Evolutionary conservation across 2,113 vertebrate genomes (phyloP).

Genomic region (Oceanodroma tethys): DNA sequence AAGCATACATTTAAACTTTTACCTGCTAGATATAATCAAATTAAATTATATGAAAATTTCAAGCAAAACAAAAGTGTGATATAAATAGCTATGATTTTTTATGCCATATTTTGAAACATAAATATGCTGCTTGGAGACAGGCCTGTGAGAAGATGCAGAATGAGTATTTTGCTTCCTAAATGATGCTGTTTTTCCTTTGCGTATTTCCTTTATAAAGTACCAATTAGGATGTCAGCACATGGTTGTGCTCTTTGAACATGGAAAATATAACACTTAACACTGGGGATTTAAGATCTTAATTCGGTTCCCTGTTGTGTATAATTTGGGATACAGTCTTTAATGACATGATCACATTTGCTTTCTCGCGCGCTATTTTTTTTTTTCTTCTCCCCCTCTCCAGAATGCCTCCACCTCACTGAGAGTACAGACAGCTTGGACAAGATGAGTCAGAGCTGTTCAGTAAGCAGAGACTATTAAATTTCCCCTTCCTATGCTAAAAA

Average conservation of each 20-base stretch:
- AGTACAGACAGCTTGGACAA: constrained; percentile 24
- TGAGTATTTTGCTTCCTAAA: not conserved
- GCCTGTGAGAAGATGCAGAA: not conserved
- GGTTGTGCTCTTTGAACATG: not conserved
- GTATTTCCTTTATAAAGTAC: not conserved
- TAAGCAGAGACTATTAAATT: constrained; percentile 12
- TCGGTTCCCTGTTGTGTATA: not conserved
- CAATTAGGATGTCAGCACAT: not conserved
- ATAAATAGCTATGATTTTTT: not conserved
- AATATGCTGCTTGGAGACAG: not conserved
- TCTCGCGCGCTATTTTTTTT: not conserved
- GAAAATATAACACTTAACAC: not conserved
- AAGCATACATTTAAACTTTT: not conserved
- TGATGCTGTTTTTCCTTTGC: not conserved
- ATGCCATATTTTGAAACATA: not conserved
- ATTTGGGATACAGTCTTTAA: not conserved
- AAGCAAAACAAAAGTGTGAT: not conserved
- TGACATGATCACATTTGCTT: not conserved
- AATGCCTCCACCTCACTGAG: not conserved
- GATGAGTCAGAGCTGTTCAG: constrained; percentile 48
- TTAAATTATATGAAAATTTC: not conserved
- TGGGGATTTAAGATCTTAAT: not conserved
- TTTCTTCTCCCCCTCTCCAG: not conserved
- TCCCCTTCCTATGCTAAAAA: not conserved
- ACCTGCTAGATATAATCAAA: not conserved